Percentiles rank a stretch among this genome's conserved stretches.
These are phyloP conservation scores for Ochropleura plecta DNA, from an alignment of 2,888 invertebrate genomes.

Conservation along the genomic window DNA sequence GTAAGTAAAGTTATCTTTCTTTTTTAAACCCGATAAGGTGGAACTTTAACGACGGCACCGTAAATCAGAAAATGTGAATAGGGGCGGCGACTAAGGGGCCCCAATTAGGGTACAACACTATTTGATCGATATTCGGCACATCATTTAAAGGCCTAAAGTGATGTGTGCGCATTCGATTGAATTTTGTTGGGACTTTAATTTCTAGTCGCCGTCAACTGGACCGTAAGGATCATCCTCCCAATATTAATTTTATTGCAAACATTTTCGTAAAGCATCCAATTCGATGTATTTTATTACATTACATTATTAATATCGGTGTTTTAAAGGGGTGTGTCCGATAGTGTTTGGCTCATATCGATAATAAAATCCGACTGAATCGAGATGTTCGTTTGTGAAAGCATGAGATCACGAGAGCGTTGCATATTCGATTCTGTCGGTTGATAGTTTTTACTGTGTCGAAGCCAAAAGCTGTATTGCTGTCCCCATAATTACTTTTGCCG, in stretches of 20 bases:
- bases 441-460: constrained; percentile 82
- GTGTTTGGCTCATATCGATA: constrained; percentile 84
- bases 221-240: constrained; percentile 82
- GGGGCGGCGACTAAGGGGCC: constrained; percentile 87
- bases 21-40: constrained; percentile 57
- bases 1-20: constrained; percentile 36
- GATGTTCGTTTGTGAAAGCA: constrained; percentile 64
- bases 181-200: constrained; percentile 83
- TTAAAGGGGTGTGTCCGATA: constrained; percentile 85
- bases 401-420: constrained; percentile 66
- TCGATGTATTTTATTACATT: constrained; percentile 81
- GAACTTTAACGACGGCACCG: constrained; percentile 78
- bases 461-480: constrained; percentile 83
- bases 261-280: constrained; percentile 78
- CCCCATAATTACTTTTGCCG: constrained; percentile 83
- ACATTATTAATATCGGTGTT: constrained; percentile 77
- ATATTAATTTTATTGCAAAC: constrained; percentile 73
- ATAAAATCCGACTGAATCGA: constrained; percentile 73
- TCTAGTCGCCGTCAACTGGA: constrained; percentile 84
- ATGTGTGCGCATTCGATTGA: constrained; percentile 84
- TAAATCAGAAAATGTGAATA: constrained; percentile 76
- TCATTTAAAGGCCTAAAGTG: constrained; percentile 89
- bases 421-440: constrained; percentile 77
- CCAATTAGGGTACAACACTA: constrained; percentile 81
- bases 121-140: constrained; percentile 83